Evolutionary conservation across 1,140 invertebrate genomes (phyloP).

Genomic region (Chionoecetes opilio): DNA sequence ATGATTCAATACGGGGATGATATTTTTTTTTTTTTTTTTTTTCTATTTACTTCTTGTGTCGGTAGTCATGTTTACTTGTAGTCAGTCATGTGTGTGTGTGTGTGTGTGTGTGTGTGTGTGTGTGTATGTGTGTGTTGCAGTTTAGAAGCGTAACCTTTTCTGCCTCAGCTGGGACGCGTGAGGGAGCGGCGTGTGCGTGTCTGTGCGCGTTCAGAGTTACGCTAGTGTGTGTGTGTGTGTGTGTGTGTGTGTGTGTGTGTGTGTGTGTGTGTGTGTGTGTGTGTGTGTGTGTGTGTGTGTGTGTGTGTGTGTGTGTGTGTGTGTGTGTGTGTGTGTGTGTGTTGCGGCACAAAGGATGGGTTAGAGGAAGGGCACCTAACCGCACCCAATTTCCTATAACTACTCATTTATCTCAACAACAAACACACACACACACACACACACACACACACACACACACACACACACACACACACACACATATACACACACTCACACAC

Average conservation of each 20-base stretch:
- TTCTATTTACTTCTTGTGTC: neutral
- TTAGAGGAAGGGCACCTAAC: no score
- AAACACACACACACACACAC: neutral
- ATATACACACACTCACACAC: no score
- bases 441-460: neutral
- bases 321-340: no score
- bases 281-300: no score
- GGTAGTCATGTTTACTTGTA: neutral
- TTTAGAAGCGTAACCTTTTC: neutral
- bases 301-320: no score
- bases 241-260: no score
- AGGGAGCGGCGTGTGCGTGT: neutral
- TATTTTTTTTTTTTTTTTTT: neutral
- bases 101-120: constrained; percentile 35
- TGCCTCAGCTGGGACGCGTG: neutral
- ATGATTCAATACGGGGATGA: neutral
- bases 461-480: neutral
- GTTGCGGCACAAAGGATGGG: no score
- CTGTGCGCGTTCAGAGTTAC: neutral
- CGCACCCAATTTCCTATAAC: neutral
- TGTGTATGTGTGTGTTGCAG: constrained; percentile 34
- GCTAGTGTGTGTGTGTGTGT: no score
- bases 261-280: no score
- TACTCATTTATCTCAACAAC: neutral
- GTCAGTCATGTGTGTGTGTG: neutral